A percentile compares a stretch with the other conserved stretches of the same genome.
Evolutionary conservation across 23 tunicate genomes (phyloP).

Genomic region (Clavelina lepadiformis): DNA sequence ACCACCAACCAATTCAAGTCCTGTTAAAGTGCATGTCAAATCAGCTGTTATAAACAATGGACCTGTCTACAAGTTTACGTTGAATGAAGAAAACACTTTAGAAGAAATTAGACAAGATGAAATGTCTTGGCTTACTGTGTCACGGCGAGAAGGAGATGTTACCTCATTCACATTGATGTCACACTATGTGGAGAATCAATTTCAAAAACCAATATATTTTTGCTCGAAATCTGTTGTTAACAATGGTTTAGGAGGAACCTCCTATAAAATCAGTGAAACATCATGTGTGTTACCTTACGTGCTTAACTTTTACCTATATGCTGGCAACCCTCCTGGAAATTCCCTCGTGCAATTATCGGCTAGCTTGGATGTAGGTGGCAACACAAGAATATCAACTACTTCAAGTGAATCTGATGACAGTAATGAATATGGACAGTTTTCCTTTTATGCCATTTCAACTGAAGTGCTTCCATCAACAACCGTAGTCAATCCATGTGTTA

Average conservation of each 20-base stretch:
- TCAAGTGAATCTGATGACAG: no score
- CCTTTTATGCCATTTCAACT: neutral
- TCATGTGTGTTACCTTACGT: slow-evolving; percentile 26
- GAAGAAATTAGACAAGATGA: slow-evolving; percentile 10
- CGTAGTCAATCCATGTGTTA: neutral
- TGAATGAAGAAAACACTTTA: slow-evolving; percentile 1
- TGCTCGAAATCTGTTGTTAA: slow-evolving; percentile 9
- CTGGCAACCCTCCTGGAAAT: no score
- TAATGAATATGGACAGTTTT: neutral
- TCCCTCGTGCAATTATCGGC: no score
- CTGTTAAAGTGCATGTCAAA: slow-evolving; percentile 10
- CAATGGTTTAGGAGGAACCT: slow-evolving; percentile 1
- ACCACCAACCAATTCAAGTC: neutral
- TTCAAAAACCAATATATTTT: slow-evolving; percentile 41
- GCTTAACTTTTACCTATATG: slow-evolving; percentile 44
- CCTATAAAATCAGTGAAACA: slow-evolving; percentile 21
- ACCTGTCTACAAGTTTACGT: slow-evolving; percentile 19
- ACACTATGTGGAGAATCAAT: slow-evolving; percentile 14
- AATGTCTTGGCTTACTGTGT: slow-evolving; percentile 24
- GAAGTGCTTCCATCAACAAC: neutral
- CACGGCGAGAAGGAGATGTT: slow-evolving; percentile 20
- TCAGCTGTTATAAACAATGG: neutral
- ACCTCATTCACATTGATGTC: slow-evolving; percentile 41
- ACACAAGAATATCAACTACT: neutral
- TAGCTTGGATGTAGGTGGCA: no score